Conservation (phyloP, 2,113 vertebrate species). For the Ictalurus furcatus region DNA sequence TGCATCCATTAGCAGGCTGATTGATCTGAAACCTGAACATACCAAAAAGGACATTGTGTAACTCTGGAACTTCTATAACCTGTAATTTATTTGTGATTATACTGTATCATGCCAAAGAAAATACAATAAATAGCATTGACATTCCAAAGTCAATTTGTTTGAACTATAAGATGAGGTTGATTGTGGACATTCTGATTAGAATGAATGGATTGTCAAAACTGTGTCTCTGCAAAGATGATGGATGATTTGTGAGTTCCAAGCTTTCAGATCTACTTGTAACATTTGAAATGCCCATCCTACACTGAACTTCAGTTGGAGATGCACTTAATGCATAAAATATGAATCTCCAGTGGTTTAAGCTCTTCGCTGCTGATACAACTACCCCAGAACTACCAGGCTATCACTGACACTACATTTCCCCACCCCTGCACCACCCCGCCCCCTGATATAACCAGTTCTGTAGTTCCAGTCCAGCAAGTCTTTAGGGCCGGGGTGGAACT, state of each 20-base stretch:
- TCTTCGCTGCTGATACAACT: too few species aligned
- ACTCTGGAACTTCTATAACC: neutral
- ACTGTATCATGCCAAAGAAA: neutral
- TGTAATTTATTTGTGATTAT: neutral
- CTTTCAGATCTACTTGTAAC: neutral
- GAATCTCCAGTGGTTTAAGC: neutral
- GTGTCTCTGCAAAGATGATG: neutral
- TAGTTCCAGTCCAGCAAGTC: too few species aligned
- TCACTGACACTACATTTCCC: neutral
- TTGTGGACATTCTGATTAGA: neutral
- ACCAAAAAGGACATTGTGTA: slow-evolving; percentile 20
- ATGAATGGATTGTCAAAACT: neutral
- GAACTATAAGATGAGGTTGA: neutral
- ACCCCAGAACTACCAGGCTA: neutral
- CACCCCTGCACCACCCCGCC: too few species aligned
- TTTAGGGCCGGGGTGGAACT: too few species aligned
- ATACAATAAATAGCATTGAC: neutral
- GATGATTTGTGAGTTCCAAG: neutral
- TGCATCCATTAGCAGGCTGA: slow-evolving; percentile 47
- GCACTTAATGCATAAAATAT: neutral
- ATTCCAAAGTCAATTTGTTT: neutral
- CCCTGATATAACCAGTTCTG: too few species aligned
- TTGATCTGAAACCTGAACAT: slow-evolving; percentile 23
- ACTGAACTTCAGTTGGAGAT: neutral
- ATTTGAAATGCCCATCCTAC: neutral